A percentile compares a stretch with the other conserved stretches of the same genome.
These are phyloP conservation scores for Chauna torquata DNA, from an alignment of 2,113 vertebrate genomes.

Conservation along the genomic window DNA sequence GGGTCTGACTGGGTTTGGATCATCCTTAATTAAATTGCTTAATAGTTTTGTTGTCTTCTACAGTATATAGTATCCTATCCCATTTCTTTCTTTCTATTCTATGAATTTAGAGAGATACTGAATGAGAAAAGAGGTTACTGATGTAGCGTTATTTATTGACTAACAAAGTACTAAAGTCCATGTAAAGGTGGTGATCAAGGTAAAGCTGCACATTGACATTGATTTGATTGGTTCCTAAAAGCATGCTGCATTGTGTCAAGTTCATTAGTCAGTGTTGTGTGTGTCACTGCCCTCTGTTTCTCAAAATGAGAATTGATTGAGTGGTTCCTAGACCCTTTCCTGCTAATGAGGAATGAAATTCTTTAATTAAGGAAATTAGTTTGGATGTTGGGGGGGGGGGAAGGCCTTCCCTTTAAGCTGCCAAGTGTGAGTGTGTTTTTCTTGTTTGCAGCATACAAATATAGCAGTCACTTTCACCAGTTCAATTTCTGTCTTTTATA, in stretches of 20 bases:
- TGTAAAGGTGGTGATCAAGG: background rate
- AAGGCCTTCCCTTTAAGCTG: background rate
- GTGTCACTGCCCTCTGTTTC: background rate
- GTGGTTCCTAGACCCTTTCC: background rate
- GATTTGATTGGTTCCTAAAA: background rate
- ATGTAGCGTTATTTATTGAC: slow-evolving; percentile 60
- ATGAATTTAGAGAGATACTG: background rate
- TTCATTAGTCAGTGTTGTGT: background rate
- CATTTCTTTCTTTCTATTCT: background rate
- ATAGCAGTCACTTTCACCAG: background rate
- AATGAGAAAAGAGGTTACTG: background rate
- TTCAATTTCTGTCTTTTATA: background rate
- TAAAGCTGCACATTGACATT: slow-evolving; percentile 25
- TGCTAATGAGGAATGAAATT: background rate
- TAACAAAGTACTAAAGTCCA: slow-evolving; percentile 44
- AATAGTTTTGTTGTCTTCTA: background rate
- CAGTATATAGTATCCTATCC: background rate
- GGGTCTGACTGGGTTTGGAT: background rate
- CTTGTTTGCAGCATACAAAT: background rate
- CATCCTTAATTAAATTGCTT: background rate
- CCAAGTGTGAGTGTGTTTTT: background rate
- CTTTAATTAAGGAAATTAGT: background rate
- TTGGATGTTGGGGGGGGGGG: background rate
- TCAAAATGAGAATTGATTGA: background rate
- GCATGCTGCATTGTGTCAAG: background rate